phyloP scores from a whole-genome alignment of 2,113 vertebrate genomes.

The Hassar affinis region DNA sequence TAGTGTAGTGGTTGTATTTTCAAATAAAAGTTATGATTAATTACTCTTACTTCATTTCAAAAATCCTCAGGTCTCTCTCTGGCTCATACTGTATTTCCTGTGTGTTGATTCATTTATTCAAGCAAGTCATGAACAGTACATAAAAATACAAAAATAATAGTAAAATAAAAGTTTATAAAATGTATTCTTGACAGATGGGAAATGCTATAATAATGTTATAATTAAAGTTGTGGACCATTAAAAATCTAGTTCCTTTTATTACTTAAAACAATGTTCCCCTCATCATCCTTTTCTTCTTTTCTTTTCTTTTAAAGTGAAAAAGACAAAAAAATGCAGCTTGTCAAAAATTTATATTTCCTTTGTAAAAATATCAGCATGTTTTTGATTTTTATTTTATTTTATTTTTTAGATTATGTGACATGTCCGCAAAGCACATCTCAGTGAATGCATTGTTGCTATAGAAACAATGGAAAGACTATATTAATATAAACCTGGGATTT shows the following conservation, averaged over 20 bases:
- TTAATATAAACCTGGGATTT: not conserved
- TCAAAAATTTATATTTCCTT: not conserved
- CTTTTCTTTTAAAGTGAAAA: not conserved
- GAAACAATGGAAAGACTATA: not conserved
- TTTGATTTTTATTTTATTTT: not conserved
- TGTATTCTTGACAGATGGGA: no score
- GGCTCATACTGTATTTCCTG: no score
- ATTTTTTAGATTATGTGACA: not conserved
- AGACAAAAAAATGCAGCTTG: not conserved
- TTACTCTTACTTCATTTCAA: no score
- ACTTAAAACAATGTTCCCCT: not conserved
- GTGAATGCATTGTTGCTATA: not conserved
- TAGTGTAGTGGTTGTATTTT: no score
- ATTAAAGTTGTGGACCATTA: not conserved
- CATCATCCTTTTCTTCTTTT: not conserved
- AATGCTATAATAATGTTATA: not conserved
- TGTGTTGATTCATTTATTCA: not conserved
- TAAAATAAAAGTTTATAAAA: no score
- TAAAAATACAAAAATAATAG: not conserved
- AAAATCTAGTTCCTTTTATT: not conserved
- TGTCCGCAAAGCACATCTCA: not conserved
- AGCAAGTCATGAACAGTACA: not conserved
- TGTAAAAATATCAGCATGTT: constrained; percentile 3
- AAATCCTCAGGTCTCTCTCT: no score
- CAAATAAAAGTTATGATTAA: no score